A percentile compares a stretch with the other conserved stretches of the same genome.
Evolutionary conservation across 2,113 vertebrate genomes (phyloP).

Genomic region (Atlantisia rogersi): DNA sequence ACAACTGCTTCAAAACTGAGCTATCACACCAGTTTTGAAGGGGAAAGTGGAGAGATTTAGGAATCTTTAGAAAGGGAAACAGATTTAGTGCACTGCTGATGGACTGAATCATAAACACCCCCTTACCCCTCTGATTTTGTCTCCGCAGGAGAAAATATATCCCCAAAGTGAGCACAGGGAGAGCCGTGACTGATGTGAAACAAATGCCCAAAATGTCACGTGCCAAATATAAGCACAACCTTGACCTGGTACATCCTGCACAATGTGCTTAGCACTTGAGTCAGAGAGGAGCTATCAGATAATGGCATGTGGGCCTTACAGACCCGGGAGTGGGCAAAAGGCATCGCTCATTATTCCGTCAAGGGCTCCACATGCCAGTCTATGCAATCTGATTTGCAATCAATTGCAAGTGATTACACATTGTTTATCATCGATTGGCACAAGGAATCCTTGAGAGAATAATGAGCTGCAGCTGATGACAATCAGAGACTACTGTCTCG

Average conservation of each 20-base stretch:
- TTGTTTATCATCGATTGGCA: conserved; percentile 82
- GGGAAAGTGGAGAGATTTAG: neutral
- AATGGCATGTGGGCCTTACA: neutral
- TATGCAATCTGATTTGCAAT: conserved; percentile 79
- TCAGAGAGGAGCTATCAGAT: neutral
- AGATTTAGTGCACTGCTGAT: neutral
- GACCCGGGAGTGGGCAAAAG: conserved; percentile 50
- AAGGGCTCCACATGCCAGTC: conserved; percentile 66
- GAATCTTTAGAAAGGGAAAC: neutral
- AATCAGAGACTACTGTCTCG: conserved; percentile 80
- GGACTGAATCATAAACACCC: neutral
- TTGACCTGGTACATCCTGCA: neutral
- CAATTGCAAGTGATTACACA: conserved; percentile 84
- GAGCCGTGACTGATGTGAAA: no score
- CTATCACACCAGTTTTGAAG: neutral
- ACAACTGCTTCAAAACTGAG: neutral
- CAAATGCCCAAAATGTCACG: accelerated
- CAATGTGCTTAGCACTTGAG: neutral
- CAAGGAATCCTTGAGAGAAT: conserved; percentile 79
- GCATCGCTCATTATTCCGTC: conserved; percentile 41
- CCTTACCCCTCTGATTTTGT: neutral
- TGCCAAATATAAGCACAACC: neutral
- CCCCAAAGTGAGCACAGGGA: neutral
- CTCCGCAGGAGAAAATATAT: neutral
- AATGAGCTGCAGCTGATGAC: conserved; percentile 85